phyloP scores from a whole-genome alignment of 1,140 invertebrate genomes.

The Drosophila funebris region DNA sequence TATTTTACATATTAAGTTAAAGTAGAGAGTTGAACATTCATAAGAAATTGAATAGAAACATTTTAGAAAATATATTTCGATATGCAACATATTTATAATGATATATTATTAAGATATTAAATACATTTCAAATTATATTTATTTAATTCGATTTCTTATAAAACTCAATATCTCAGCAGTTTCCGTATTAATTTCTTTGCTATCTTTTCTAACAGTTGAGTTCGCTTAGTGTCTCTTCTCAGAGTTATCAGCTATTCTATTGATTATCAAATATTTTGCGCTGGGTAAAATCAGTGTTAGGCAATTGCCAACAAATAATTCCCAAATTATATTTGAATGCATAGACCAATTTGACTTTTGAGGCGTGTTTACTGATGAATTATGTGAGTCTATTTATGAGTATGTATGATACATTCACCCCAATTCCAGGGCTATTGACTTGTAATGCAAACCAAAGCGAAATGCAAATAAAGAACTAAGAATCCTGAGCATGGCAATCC shows the following conservation, averaged over 20 bases:
- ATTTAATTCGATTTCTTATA: too few relatives aligned
- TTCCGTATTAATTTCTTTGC: too few relatives aligned
- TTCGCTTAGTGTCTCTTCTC: not conserved
- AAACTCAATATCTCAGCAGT: too few relatives aligned
- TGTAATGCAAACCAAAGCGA: slow-evolving; percentile 59
- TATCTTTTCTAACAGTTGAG: too few relatives aligned
- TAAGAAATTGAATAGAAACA: too few relatives aligned
- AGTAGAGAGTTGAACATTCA: too few relatives aligned
- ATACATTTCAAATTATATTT: too few relatives aligned
- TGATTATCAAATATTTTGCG: slow-evolving; percentile 22
- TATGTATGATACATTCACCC: not conserved
- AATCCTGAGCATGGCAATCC: slow-evolving; percentile 37
- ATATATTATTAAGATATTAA: too few relatives aligned
- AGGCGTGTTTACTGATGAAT: slow-evolving; percentile 74
- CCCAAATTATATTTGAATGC: not conserved
- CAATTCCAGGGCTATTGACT: slow-evolving; percentile 24
- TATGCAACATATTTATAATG: too few relatives aligned
- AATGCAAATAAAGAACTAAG: slow-evolving; percentile 66
- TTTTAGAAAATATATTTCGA: too few relatives aligned
- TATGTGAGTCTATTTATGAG: slow-evolving; percentile 43
- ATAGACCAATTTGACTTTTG: slow-evolving; percentile 42
- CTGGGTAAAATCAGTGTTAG: not conserved
- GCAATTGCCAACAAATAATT: not conserved
- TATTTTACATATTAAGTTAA: too few relatives aligned
- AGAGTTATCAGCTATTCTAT: slow-evolving; percentile 14